Evolutionary conservation across 2,113 vertebrate species (phyloP), one percentile per base, ranked within the genome.

Genomic region (Myotis yumanensis): DNA sequence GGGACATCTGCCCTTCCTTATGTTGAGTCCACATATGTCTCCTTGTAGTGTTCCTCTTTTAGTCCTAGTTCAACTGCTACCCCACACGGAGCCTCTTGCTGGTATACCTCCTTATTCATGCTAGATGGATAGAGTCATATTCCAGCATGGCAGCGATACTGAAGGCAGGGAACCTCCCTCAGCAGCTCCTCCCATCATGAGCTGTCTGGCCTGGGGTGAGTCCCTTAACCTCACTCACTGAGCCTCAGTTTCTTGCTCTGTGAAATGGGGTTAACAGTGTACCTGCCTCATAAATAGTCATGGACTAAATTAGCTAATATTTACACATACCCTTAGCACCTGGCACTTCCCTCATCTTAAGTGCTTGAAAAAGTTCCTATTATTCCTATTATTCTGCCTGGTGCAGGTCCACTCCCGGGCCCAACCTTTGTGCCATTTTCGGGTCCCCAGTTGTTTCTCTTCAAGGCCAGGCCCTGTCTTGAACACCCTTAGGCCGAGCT

Each of bases 141-240:
- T 72, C 73, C 11, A 7, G 17, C 35, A 1, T 0, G 1, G 18
- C 32, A 85, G 23, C 28, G 6, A 11, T 12, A 5, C n/a, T 32
- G 3, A 76, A 12, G 57, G 20, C n/a, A 3, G 40, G 11, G 1
- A 4, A 20, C 25, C 0, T 40, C 57, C 17, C 83, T 52, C 10
- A 0, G 48, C 54, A 35, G 16, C 30, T 25, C n/a, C 20, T 46
- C 59, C 30, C 54, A 2, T 48, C 37, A 20, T 1, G 14, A 43
- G 69, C n/a, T 37, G 12, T 62, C 75, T 37, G 22, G 14, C 52
- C 22, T 43, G 25, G 18, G 57, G 5, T 2, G 7, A 62, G 4
- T 23, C 4, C 14, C 76, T 69, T 48, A 71, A 10, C 52, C 16
- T 95, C 59, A 62, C 59, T 62, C 8, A 0, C 62, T 12, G 18